These are phyloP conservation scores for Digitonthophagus gazella DNA, from an alignment of 2,888 invertebrate genomes.

Conservation along the genomic window DNA sequence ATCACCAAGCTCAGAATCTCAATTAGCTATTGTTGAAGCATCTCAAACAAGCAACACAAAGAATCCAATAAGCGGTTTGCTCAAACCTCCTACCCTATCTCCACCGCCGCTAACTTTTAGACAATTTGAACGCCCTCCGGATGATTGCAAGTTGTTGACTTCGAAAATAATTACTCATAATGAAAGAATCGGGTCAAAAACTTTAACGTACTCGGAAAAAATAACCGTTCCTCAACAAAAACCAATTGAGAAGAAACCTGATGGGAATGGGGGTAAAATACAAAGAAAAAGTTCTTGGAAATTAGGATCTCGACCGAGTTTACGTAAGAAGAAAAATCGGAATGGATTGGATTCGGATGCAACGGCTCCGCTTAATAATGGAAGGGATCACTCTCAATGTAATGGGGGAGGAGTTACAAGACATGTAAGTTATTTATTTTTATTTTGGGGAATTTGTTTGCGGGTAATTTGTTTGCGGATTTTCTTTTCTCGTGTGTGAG, in stretches of 20 bases:
- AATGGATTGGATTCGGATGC: constrained; percentile 62
- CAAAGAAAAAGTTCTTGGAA: constrained; percentile 76
- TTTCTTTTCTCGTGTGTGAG: not conserved
- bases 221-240: constrained; percentile 28
- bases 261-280: constrained; percentile 51
- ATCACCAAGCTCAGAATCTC: constrained; percentile 21
- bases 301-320: constrained; percentile 66
- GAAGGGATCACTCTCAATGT: constrained; percentile 72
- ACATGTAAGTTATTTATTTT: constrained; percentile 45
- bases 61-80: constrained; percentile 54
- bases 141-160: constrained; percentile 36
- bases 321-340: constrained; percentile 64
- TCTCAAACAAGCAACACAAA: constrained; percentile 16
- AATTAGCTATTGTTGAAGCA: constrained; percentile 18
- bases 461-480: not conserved
- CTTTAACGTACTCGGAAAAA: constrained; percentile 50
- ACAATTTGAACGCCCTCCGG: constrained; percentile 45
- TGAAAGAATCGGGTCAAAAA: constrained; percentile 48
- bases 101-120: constrained; percentile 48
- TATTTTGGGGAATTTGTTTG: constrained; percentile 5
- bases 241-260: constrained; percentile 36
- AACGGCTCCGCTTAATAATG: constrained; percentile 66
- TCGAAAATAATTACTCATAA: constrained; percentile 50
- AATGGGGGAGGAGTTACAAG: constrained; percentile 57
- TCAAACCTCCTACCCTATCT: constrained; percentile 61